Conservation (phyloP, 1,140 invertebrate species). For the Caenorhabditis latens region DNA sequence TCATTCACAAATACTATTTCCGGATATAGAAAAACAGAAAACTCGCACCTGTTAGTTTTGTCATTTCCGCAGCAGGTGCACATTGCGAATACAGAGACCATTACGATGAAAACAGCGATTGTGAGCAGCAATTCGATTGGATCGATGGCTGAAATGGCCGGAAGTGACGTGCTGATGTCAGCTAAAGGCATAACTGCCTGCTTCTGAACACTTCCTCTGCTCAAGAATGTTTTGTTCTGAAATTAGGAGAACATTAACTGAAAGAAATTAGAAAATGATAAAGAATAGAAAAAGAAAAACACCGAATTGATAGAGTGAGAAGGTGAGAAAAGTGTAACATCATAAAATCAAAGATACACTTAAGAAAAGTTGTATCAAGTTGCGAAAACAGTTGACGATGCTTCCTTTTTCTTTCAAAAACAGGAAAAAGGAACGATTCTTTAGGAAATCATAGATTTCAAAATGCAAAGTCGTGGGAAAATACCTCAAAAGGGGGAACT, state of each 20-base stretch:
- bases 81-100: slow-evolving; percentile 9
- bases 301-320: background rate
- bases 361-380: background rate
- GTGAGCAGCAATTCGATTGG: slow-evolving; percentile 38
- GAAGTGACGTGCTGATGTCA: slow-evolving; percentile 40
- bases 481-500: background rate
- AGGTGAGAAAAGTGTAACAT: slow-evolving; percentile 53
- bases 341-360: slow-evolving; percentile 11
- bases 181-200: slow-evolving; percentile 47
- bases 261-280: background rate
- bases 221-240: slow-evolving; percentile 45
- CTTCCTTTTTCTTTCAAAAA: background rate
- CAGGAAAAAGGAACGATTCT: too few species aligned
- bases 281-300: background rate
- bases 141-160: slow-evolving; percentile 22
- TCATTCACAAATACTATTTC: too few species aligned
- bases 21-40: too few species aligned
- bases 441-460: background rate
- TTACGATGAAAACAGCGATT: slow-evolving; percentile 20
- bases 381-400: background rate
- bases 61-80: slow-evolving; percentile 28
- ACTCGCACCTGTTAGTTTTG: background rate
- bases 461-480: background rate
- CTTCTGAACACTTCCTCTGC: background rate
- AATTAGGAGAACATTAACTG: background rate